A percentile compares a stretch with the other conserved stretches of the same genome.
Evolutionary conservation across 64 coral and sea anemone genomes (phyloP).

Genomic region (Montipora efflorescens): DNA sequence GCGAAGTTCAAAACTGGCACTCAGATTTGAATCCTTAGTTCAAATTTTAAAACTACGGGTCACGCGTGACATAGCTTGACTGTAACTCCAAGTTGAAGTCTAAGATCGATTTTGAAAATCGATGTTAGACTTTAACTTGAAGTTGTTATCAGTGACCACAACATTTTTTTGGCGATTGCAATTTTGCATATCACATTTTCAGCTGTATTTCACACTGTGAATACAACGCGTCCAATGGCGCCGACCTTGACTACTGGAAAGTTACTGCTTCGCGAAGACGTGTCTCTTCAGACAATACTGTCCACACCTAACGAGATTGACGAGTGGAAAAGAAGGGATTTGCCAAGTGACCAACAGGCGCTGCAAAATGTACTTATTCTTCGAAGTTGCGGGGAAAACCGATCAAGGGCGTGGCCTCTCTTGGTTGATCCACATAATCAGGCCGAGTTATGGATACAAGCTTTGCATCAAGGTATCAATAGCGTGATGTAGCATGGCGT

Average conservation of each 20-base stretch:
- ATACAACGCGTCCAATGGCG: not conserved
- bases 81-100: no score
- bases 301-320: slow-evolving; percentile 78
- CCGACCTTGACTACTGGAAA: slow-evolving; percentile 7
- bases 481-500: no score
- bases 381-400: slow-evolving; percentile 69
- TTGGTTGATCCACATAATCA: slow-evolving; percentile 89
- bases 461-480: slow-evolving; percentile 67
- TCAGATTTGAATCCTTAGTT: no score
- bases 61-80: no score
- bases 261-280: slow-evolving; percentile 65
- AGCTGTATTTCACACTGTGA: no score
- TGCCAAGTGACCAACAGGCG: slow-evolving; percentile 73
- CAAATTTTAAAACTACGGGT: no score
- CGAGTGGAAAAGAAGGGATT: slow-evolving; percentile 78
- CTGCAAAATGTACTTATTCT: slow-evolving; percentile 92
- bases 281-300: slow-evolving; percentile 76
- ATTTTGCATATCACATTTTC: no score
- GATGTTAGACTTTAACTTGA: no score
- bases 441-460: slow-evolving; percentile 88
- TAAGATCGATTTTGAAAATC: no score
- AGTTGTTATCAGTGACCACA: no score
- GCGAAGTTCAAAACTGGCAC: no score
- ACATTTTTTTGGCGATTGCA: no score
- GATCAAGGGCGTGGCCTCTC: slow-evolving; percentile 81